Conservation (phyloP, 2,113 vertebrate species). For the Rhynchomys soricoides region DNA sequence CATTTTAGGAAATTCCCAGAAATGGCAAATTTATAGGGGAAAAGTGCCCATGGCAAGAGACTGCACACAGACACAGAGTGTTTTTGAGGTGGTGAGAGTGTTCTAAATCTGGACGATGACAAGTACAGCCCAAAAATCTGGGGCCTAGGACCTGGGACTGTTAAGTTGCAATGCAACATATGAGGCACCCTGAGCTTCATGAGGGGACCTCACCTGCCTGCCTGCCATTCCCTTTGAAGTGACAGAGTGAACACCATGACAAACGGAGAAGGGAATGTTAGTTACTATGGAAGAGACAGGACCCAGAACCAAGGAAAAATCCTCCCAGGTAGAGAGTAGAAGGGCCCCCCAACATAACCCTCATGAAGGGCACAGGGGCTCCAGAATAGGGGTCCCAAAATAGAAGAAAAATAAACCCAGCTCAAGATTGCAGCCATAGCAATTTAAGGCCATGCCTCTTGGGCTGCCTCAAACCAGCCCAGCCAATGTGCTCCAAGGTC, state of each 20-base stretch:
- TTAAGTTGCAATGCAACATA: background rate
- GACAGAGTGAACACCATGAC: background rate
- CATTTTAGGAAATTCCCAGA: slow-evolving; percentile 35
- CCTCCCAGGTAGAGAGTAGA: background rate
- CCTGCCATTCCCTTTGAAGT: background rate
- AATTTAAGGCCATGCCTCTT: background rate
- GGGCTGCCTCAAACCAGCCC: background rate
- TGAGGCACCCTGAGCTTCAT: background rate
- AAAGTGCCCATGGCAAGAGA: background rate
- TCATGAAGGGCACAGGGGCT: background rate
- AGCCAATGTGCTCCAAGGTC: background rate
- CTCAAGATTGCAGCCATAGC: background rate
- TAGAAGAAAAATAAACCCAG: background rate
- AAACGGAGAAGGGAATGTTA: background rate
- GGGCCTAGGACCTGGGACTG: background rate
- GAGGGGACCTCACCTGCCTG: background rate
- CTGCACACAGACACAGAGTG: background rate
- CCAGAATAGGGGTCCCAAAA: background rate
- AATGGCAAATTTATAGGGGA: slow-evolving; percentile 4
- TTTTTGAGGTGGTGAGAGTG: background rate
- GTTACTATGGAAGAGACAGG: background rate
- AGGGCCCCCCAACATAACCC: background rate
- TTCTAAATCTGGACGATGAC: background rate
- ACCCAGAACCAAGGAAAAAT: background rate
- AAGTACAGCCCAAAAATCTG: background rate